A percentile compares a stretch with the other conserved stretches of the same genome.
These are phyloP conservation scores for Ictidomys tridecemlineatus DNA, from an alignment of 2,113 vertebrate species.

Conservation along the genomic window DNA sequence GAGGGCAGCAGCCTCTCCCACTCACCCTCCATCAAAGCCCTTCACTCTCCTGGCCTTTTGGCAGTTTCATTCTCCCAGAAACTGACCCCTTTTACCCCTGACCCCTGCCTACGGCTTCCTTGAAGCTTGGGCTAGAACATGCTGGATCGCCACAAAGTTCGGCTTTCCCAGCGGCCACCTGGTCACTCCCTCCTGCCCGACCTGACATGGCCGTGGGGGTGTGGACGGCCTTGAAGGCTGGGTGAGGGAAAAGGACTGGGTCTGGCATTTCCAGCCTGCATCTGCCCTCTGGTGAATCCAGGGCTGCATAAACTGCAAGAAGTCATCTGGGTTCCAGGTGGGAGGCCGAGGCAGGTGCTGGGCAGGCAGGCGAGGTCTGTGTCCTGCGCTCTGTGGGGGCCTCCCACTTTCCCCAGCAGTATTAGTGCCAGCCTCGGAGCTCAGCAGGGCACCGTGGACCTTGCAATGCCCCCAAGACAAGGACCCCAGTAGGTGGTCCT, in stretches of 20 bases:
- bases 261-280: accelerated
- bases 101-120: neutral
- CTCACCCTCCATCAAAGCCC: too few species aligned
- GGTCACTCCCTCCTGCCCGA: neutral
- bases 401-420: accelerated
- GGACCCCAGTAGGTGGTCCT: conserved; percentile 29
- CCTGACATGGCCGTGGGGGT: accelerated
- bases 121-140: conserved; percentile 4
- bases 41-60: neutral
- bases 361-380: accelerated
- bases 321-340: accelerated
- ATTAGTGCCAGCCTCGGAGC: accelerated
- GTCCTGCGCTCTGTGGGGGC: accelerated
- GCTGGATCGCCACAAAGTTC: accelerated
- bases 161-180: neutral
- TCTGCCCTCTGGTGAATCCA: accelerated
- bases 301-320: accelerated
- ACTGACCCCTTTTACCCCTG: neutral
- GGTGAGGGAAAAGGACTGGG: accelerated
- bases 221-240: accelerated
- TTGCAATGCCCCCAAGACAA: neutral
- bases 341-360: accelerated
- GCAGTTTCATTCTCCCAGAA: neutral
- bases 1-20: too few species aligned
- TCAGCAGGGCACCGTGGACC: neutral